Conservation (phyloP, 2,888 invertebrate species). For the Orchesellides sinensis region DNA sequence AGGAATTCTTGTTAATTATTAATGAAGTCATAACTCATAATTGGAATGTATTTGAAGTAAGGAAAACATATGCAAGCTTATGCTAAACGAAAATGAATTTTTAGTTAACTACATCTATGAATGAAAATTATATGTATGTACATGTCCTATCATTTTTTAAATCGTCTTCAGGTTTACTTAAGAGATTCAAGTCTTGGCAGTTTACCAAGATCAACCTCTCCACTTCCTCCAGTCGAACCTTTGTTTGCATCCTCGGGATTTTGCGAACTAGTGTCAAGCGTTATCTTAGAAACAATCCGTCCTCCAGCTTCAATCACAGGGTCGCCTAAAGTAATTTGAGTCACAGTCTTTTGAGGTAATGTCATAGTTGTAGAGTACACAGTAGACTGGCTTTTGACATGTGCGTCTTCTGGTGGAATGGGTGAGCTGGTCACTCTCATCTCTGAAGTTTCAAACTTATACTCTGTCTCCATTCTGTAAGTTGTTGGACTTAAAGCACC, state of each 20-base stretch:
- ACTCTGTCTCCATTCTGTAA: conserved; percentile 72
- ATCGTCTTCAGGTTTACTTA: conserved; percentile 14
- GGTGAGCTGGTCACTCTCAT: conserved; percentile 75
- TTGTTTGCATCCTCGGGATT: conserved; percentile 30
- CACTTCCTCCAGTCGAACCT: neutral
- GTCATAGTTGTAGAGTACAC: conserved; percentile 73
- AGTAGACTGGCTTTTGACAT: conserved; percentile 70
- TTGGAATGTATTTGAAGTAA: neutral
- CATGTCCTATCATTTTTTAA: neutral
- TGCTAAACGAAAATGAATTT: neutral
- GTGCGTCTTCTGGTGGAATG: conserved; percentile 76
- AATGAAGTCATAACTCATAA: neutral
- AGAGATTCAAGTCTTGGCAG: conserved; percentile 50
- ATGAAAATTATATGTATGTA: neutral
- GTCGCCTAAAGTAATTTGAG: conserved; percentile 69
- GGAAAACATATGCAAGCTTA: neutral
- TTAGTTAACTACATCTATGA: neutral
- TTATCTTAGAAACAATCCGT: conserved; percentile 72
- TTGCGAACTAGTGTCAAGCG: conserved; percentile 53
- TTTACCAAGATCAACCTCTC: conserved; percentile 19
- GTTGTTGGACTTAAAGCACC: conserved; percentile 70
- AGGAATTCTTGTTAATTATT: neutral
- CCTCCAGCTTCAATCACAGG: conserved; percentile 67
- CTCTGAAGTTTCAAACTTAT: conserved; percentile 70
- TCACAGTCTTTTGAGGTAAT: conserved; percentile 73